A percentile compares a stretch with the other conserved stretches of the same genome.
Evolutionary conservation across 2,113 vertebrate genomes (phyloP).

Genomic region (Chloropsis cyanopogon): DNA sequence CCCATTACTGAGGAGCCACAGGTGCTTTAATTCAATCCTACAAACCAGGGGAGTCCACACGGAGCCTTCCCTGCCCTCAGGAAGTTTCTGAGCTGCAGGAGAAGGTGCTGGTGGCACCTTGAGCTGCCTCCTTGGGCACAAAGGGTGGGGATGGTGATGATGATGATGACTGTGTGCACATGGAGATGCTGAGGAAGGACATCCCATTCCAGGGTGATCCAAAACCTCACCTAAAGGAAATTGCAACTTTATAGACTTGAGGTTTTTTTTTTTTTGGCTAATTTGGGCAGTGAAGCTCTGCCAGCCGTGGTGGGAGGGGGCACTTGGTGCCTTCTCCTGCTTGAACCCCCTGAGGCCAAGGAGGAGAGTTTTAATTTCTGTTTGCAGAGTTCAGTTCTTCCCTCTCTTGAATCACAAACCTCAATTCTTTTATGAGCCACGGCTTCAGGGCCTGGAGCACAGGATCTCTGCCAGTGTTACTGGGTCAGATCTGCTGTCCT

Average conservation of each 20-base stretch:
- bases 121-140: not conserved
- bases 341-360: not conserved
- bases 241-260: not conserved
- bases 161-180: fast-evolving
- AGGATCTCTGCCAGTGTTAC: not conserved
- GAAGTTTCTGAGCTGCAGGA: not conserved
- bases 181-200: not conserved
- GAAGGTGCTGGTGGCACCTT: not conserved
- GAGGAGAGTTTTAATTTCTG: not conserved
- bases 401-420: not conserved
- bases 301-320: not conserved
- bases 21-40: not conserved
- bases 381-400: not conserved
- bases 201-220: not conserved
- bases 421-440: not conserved
- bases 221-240: not conserved
- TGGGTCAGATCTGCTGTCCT: not conserved
- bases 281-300: not conserved
- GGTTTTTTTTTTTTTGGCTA: not conserved
- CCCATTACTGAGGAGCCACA: not conserved
- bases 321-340: not conserved
- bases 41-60: not conserved
- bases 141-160: not conserved
- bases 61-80: not conserved
- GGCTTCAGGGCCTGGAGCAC: not conserved